Percentiles rank a stretch among this genome's conserved stretches.
Conservation (phyloP, 2,797 vertebrate genomes). For the Rhinogobio ventralis region DNA sequence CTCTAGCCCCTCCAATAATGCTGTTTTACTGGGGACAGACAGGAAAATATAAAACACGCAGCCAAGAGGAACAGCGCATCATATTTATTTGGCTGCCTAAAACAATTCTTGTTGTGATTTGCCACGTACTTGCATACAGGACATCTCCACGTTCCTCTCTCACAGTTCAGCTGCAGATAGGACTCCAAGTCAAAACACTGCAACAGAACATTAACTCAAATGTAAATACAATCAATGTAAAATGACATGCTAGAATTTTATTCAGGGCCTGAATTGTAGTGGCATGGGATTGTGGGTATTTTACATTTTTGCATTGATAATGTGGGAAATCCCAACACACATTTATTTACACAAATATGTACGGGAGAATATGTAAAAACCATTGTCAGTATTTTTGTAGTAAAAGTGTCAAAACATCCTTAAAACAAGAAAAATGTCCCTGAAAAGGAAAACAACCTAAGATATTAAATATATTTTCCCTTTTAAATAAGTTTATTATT, state of each 20-base stretch:
- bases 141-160: conserved; percentile 98
- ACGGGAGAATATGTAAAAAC: neutral
- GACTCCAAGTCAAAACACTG: conserved; percentile 99
- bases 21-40: conserved; percentile 90
- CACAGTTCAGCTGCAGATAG: conserved; percentile 97
- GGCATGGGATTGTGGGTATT: neutral
- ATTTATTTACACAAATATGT: neutral
- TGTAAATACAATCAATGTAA: neutral
- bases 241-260: neutral
- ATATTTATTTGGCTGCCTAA: neutral
- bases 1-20: conserved; percentile 95
- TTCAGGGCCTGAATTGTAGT: neutral
- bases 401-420: neutral
- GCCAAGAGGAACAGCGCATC: conserved; percentile 27
- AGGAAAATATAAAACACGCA: conserved; percentile 37
- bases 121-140: conserved; percentile 97
- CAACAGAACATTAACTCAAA: conserved; percentile 20
- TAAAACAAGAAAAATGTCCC: neutral
- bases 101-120: neutral
- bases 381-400: neutral
- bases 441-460: neutral
- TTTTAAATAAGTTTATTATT: neutral
- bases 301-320: neutral
- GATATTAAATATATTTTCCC: neutral
- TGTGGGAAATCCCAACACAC: neutral